Evolutionary conservation across 2,888 invertebrate species (phyloP).

Genomic region (Clitarchus hookeri): DNA sequence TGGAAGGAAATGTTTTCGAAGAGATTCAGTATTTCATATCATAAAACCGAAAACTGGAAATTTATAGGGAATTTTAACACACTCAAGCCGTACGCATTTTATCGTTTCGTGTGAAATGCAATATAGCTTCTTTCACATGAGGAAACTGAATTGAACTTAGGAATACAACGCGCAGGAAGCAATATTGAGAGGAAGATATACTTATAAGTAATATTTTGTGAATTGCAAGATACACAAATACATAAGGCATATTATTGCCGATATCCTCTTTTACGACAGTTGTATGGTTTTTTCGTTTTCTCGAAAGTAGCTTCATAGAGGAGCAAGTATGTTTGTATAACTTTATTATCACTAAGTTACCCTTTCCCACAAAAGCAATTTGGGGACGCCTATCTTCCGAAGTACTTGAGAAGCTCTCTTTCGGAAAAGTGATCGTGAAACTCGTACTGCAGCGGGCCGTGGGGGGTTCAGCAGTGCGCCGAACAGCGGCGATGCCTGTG

Average conservation of each 20-base stretch:
- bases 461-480: neutral
- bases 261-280: no score
- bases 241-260: neutral
- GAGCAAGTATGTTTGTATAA: neutral
- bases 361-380: neutral
- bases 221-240: neutral
- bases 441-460: neutral
- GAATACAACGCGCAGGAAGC: no score
- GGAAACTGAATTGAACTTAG: no score
- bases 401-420: neutral
- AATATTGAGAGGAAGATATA: no score
- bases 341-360: neutral
- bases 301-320: neutral
- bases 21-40: no score
- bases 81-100: no score
- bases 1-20: no score
- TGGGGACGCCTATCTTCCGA: neutral
- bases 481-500: neutral
- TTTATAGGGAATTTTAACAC: no score
- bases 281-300: no score
- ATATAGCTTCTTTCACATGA: no score
- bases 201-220: neutral
- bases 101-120: no score
- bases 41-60: no score
- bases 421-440: neutral